phyloP scores from a whole-genome alignment of 2,113 vertebrate species.

The Perca fluviatilis region DNA sequence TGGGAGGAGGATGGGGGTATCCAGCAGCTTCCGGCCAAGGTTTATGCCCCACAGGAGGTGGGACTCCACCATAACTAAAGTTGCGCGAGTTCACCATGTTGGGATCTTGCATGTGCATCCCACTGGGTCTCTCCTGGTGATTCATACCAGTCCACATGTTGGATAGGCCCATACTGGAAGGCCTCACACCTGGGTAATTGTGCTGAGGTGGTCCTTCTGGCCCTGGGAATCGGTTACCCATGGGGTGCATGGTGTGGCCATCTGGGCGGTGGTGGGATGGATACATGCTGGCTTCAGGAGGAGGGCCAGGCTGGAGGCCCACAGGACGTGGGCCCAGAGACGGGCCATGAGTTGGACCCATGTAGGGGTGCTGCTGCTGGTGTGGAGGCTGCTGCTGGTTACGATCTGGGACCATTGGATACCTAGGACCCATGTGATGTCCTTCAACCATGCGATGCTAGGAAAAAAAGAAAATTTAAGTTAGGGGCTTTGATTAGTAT shows the following conservation, averaged over 20 bases:
- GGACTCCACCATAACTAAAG: slow-evolving; percentile 84
- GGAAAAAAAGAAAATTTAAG: not conserved
- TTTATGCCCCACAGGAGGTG: slow-evolving; percentile 84
- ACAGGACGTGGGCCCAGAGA: slow-evolving; percentile 86
- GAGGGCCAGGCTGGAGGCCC: slow-evolving; percentile 86
- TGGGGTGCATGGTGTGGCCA: slow-evolving; percentile 69
- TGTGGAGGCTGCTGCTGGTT: slow-evolving; percentile 73
- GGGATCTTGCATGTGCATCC: slow-evolving; percentile 77
- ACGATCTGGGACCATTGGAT: slow-evolving; percentile 80
- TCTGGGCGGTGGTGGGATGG: slow-evolving; percentile 81
- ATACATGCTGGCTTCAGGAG: slow-evolving; percentile 87
- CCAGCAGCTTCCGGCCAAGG: slow-evolving; percentile 90
- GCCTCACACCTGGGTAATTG: slow-evolving; percentile 87
- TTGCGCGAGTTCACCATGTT: slow-evolving; percentile 75
- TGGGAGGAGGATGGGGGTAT: slow-evolving; percentile 88
- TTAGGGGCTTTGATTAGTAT: not conserved
- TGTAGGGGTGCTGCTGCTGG: slow-evolving; percentile 83
- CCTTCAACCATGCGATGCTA: slow-evolving; percentile 86
- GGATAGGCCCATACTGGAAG: slow-evolving; percentile 82
- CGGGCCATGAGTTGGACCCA: slow-evolving; percentile 85
- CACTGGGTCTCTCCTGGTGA: slow-evolving; percentile 77
- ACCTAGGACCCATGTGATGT: slow-evolving; percentile 85
- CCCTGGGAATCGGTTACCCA: slow-evolving; percentile 79
- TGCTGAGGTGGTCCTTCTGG: slow-evolving; percentile 84
- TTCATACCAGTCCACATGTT: slow-evolving; percentile 90